Evolutionary conservation across 1,140 invertebrate genomes (phyloP).

Genomic region (Drosophila equinoxialis): DNA sequence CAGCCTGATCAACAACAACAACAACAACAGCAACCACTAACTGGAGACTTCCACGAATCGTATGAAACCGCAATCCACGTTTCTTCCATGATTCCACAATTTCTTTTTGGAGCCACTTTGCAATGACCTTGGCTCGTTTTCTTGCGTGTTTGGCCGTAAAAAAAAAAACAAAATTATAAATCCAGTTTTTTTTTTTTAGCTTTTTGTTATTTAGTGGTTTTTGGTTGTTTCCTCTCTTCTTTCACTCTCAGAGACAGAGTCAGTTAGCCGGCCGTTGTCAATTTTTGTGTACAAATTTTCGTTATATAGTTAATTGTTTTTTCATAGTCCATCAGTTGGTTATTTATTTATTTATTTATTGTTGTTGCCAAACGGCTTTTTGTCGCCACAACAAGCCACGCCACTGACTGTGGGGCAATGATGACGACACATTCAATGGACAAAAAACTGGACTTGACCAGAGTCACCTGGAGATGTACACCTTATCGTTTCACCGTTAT

Average conservation of each 20-base stretch:
- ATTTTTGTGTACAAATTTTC: conserved; percentile 76
- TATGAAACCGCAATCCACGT: conserved; percentile 11
- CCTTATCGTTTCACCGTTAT: conserved; percentile 7
- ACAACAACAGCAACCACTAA: conserved; percentile 4
- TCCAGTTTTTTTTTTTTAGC: conserved; percentile 51
- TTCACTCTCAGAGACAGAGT: conserved; percentile 50
- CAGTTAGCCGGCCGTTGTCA: conserved; percentile 40
- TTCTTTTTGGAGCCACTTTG: conserved; percentile 59
- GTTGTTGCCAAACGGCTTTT: conserved; percentile 73
- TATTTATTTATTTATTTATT: conserved; percentile 23
- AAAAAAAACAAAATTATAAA: conserved; percentile 50
- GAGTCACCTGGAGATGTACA: conserved; percentile 41
- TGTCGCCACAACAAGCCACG: conserved; percentile 1
- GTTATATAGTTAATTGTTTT: conserved; percentile 75
- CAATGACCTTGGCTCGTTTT: conserved; percentile 78
- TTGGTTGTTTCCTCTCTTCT: conserved; percentile 64
- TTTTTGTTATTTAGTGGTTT: conserved; percentile 28
- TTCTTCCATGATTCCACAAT: conserved; percentile 57
- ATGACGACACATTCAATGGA: conserved; percentile 29
- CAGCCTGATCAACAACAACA: conserved; percentile 23
- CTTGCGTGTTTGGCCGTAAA: conserved; percentile 72
- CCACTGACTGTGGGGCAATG: conserved; percentile 56
- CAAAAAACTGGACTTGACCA: conserved; percentile 15
- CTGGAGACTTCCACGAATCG: conserved; percentile 44
- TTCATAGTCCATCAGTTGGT: not conserved